A percentile compares a stretch with the other conserved stretches of the same genome.
Evolutionary conservation across 2,113 vertebrate species (phyloP).

Genomic region (Suncus etruscus): DNA sequence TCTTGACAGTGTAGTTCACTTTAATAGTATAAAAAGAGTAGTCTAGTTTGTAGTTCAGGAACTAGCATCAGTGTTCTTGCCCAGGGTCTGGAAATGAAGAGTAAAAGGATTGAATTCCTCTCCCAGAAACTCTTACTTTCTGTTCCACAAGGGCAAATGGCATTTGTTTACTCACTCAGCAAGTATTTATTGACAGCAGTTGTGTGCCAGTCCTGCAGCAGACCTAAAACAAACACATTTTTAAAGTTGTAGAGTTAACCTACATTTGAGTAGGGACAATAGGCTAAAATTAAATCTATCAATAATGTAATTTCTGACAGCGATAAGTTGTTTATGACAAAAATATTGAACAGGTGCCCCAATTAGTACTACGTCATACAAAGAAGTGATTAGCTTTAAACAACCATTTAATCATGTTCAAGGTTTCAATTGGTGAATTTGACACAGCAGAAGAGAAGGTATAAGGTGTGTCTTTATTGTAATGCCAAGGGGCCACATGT

Average conservation of each 20-base stretch:
- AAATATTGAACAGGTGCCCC: background rate
- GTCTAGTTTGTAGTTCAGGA: slow-evolving; percentile 29
- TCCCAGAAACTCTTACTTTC: slow-evolving; percentile 51
- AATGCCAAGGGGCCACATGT: background rate
- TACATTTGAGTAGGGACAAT: background rate
- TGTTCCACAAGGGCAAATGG: slow-evolving; percentile 36
- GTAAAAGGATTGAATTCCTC: slow-evolving; percentile 48
- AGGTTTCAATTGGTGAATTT: background rate
- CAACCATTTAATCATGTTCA: background rate
- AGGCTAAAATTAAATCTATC: background rate
- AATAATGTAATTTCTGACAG: slow-evolving; percentile 7
- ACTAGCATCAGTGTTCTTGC: slow-evolving; percentile 1
- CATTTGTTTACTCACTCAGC: slow-evolving; percentile 21
- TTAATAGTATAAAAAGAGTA: slow-evolving; percentile 42
- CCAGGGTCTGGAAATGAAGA: slow-evolving; percentile 23
- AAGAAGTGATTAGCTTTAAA: background rate
- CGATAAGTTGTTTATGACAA: background rate
- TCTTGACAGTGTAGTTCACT: background rate
- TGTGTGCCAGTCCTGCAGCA: background rate
- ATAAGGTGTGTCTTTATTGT: background rate
- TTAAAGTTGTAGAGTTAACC: background rate
- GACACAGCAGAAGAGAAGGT: background rate
- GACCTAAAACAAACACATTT: background rate
- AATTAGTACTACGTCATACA: background rate
- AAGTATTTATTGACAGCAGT: slow-evolving; percentile 43